Conservation (phyloP, 2,797 vertebrate species). For the Natrix natrix region DNA sequence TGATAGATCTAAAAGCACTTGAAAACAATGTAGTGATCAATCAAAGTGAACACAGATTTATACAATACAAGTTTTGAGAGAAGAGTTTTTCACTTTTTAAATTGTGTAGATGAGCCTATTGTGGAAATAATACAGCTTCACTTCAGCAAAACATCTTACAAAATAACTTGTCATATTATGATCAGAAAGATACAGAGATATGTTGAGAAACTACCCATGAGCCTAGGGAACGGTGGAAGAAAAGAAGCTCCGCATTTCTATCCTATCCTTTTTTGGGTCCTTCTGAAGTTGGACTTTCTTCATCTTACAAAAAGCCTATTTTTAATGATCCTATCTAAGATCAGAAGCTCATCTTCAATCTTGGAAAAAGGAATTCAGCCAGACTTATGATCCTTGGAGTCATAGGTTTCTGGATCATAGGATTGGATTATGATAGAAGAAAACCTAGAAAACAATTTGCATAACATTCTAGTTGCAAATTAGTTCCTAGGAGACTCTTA, state of each 20-base stretch:
- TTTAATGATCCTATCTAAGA: not conserved
- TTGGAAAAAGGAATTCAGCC: not conserved
- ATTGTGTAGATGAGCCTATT: not conserved
- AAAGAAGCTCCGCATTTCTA: not conserved
- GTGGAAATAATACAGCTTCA: not conserved
- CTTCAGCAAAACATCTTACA: not conserved
- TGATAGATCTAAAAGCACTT: not conserved
- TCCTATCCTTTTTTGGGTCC: not conserved
- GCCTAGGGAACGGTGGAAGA: not conserved
- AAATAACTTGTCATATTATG: not conserved
- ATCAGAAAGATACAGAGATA: not conserved
- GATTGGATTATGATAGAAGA: not conserved
- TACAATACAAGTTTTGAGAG: not conserved
- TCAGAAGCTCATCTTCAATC: not conserved
- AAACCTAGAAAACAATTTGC: not conserved
- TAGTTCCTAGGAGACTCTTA: constrained; percentile 5
- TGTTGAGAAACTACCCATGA: not conserved
- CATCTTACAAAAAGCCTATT: not conserved
- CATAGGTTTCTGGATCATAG: not conserved
- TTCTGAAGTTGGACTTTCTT: not conserved
- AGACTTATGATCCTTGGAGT: not conserved
- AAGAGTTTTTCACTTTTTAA: not conserved
- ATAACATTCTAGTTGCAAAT: not conserved
- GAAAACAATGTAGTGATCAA: not conserved
- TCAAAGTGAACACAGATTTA: not conserved